These are phyloP conservation scores for Enteromius fasciolatus DNA, from an alignment of 2,797 vertebrate species.

Conservation along the genomic window DNA sequence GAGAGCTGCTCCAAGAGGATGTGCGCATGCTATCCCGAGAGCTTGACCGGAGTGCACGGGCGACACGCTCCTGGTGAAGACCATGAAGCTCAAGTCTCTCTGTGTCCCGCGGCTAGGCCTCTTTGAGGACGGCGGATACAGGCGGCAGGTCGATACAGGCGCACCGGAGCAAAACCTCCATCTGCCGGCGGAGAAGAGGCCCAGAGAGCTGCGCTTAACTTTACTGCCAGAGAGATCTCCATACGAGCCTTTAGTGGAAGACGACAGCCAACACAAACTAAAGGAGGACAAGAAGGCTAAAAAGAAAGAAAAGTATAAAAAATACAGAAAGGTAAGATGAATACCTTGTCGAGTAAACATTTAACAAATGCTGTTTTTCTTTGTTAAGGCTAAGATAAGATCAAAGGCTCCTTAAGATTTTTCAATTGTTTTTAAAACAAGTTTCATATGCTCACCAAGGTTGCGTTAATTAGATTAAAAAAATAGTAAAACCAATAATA, in stretches of 20 bases:
- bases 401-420: background rate
- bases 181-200: background rate
- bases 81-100: constrained; percentile 51
- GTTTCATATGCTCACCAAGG: background rate
- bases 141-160: constrained; percentile 30
- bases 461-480: background rate
- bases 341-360: background rate
- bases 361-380: background rate
- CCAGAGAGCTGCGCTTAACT: constrained; percentile 22
- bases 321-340: constrained; percentile 57
- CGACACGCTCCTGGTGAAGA: background rate
- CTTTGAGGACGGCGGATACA: constrained; percentile 20
- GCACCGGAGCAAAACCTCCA: background rate
- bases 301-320: constrained; percentile 60
- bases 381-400: background rate
- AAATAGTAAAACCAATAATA: no score
- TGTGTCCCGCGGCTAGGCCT: constrained; percentile 16
- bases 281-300: constrained; percentile 54
- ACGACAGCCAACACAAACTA: constrained; percentile 36
- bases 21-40: constrained; percentile 15
- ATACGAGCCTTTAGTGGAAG: constrained; percentile 53
- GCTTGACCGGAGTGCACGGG: background rate
- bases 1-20: constrained; percentile 25
- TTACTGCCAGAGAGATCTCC: constrained; percentile 20
- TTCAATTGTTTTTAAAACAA: background rate